phyloP scores from a whole-genome alignment of 2,113 vertebrate genomes.

The Myrmecophaga tridactyla region DNA sequence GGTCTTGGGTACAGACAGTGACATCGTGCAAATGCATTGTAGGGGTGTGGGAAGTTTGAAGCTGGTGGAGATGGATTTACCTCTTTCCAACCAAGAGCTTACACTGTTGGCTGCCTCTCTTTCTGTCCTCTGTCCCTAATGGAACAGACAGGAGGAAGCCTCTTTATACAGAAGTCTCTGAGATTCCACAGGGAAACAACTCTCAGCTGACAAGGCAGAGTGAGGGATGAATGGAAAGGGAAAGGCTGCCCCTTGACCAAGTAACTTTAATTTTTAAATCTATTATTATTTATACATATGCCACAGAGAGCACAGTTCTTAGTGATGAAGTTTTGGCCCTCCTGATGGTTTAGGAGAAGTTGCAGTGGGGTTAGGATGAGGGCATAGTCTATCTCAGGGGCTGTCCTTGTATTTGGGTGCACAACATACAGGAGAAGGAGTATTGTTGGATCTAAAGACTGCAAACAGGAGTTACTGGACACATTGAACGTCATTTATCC shows the following conservation, averaged over 20 bases:
- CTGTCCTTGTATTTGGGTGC: not conserved
- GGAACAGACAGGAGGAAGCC: too few species aligned
- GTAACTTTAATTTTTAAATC: not conserved
- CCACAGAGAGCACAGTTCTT: not conserved
- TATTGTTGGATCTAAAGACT: not conserved
- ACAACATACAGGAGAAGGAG: not conserved
- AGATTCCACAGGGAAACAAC: not conserved
- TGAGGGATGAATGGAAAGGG: not conserved
- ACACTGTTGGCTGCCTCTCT: not conserved
- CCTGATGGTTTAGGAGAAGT: not conserved
- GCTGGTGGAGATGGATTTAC: not conserved
- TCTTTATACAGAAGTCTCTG: not conserved
- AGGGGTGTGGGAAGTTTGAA: not conserved
- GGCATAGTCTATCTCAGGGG: not conserved
- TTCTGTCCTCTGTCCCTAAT: not conserved
- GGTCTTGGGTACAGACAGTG: not conserved
- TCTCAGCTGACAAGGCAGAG: not conserved
- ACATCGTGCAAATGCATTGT: not conserved
- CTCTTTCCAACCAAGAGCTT: not conserved
- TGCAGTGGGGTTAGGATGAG: not conserved
- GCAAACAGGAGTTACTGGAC: not conserved
- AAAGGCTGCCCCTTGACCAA: not conserved
- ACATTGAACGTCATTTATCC: not conserved
- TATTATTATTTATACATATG: not conserved
- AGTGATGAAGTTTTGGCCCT: not conserved